Percentiles rank a stretch among this genome's conserved stretches.
Evolutionary conservation across 2,113 vertebrate genomes (phyloP).

Genomic region (Zingel zingel): DNA sequence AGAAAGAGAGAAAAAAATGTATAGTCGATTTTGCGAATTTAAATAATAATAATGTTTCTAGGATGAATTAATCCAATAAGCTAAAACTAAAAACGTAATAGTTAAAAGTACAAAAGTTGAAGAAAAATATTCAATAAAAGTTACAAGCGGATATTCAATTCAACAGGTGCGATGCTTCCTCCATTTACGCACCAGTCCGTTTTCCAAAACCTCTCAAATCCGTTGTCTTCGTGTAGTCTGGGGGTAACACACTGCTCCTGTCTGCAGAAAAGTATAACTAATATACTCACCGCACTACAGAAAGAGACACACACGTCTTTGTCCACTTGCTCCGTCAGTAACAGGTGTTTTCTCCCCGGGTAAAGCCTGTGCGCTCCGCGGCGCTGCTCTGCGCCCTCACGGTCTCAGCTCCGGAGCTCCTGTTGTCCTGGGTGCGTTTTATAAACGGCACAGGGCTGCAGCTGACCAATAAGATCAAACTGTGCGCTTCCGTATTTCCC

Average conservation of each 20-base stretch:
- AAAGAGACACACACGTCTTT: not conserved
- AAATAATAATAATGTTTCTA: not conserved
- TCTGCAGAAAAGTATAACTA: not conserved
- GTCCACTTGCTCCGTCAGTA: constrained; percentile 34
- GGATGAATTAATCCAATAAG: not conserved
- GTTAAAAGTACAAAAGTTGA: not conserved
- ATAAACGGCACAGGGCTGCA: constrained; percentile 54
- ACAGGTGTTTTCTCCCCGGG: constrained; percentile 56
- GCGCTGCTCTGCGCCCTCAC: constrained; percentile 60
- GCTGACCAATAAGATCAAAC: constrained; percentile 77
- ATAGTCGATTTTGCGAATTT: not conserved
- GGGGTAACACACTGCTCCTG: not conserved
- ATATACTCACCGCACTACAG: constrained; percentile 43
- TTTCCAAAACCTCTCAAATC: not conserved
- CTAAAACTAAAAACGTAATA: no score
- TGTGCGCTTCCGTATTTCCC: constrained; percentile 13
- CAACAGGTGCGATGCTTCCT: constrained; percentile 53
- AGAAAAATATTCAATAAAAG: constrained; percentile 3
- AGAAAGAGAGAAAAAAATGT: not conserved
- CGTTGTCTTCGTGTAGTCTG: no score
- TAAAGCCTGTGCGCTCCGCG: constrained; percentile 42
- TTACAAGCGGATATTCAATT: not conserved
- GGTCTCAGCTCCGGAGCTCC: constrained; percentile 50
- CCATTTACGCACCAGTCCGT: constrained; percentile 21
- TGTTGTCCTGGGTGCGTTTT: constrained; percentile 51